Percentiles rank a stretch among this genome's conserved stretches.
Evolutionary conservation across 1,140 invertebrate species (phyloP).

Genomic region (Aradophagus sp.): DNA sequence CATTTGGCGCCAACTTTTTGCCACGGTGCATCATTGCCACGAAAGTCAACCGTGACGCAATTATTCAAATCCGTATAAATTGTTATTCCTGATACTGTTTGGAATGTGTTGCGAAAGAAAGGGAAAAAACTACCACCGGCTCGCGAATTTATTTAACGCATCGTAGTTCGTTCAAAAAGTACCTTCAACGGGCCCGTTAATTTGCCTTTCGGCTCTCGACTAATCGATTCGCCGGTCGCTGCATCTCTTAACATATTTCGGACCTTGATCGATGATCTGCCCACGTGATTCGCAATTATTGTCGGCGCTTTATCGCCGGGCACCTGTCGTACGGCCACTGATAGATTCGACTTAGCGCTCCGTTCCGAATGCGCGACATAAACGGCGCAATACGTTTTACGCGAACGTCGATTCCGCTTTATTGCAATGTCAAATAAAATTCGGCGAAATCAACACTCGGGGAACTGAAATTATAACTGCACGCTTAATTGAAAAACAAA

Average conservation of each 20-base stretch:
- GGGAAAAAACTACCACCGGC: too few relatives aligned
- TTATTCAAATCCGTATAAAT: too few relatives aligned
- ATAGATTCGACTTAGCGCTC: slow-evolving; percentile 67
- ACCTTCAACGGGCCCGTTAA: slow-evolving; percentile 58
- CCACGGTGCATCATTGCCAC: too few relatives aligned
- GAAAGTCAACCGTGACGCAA: too few relatives aligned
- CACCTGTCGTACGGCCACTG: slow-evolving; percentile 66
- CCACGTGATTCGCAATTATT: slow-evolving; percentile 70
- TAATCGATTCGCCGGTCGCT: slow-evolving; percentile 62
- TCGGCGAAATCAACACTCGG: slow-evolving; percentile 1
- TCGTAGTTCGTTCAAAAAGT: too few relatives aligned
- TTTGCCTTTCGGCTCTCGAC: slow-evolving; percentile 58
- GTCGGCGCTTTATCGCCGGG: slow-evolving; percentile 66
- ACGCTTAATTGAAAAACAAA: too few relatives aligned
- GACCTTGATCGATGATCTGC: slow-evolving; percentile 66
- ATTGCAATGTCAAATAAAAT: slow-evolving; percentile 14
- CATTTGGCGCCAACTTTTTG: too few relatives aligned
- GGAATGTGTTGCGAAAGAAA: too few relatives aligned
- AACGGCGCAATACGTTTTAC: slow-evolving; percentile 42
- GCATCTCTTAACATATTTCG: slow-evolving; percentile 63
- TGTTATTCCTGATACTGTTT: too few relatives aligned
- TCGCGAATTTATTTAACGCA: too few relatives aligned
- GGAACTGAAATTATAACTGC: too few relatives aligned
- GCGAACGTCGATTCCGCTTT: slow-evolving; percentile 20
- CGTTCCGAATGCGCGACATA: slow-evolving; percentile 58